These are phyloP conservation scores for Smutsia gigantea DNA, from an alignment of 2,797 vertebrate species.

Conservation along the genomic window DNA sequence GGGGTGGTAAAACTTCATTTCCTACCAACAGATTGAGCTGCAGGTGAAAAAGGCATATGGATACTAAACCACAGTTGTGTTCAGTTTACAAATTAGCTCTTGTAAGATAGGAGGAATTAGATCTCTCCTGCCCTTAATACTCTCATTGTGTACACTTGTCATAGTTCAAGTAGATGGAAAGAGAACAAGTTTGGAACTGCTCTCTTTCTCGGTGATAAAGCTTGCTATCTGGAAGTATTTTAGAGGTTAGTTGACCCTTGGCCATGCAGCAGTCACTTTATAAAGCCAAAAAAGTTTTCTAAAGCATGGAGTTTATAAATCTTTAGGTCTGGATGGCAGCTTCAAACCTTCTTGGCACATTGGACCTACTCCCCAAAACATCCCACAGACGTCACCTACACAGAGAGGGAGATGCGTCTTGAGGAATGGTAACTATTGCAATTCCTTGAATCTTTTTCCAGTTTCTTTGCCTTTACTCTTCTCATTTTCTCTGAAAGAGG, in stretches of 20 bases:
- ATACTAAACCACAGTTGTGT: not conserved
- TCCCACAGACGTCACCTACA: not conserved
- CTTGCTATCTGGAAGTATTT: not conserved
- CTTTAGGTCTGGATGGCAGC: not conserved
- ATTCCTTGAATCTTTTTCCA: not conserved
- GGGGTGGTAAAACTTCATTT: slow-evolving; percentile 1
- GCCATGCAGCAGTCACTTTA: not conserved
- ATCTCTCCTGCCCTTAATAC: not conserved
- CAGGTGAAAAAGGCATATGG: not conserved
- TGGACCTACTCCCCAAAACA: not conserved
- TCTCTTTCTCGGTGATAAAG: not conserved
- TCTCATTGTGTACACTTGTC: not conserved
- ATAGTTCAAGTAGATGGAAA: not conserved
- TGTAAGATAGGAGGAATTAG: not conserved
- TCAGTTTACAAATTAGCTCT: not conserved
- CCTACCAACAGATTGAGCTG: not conserved
- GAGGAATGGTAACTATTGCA: not conserved
- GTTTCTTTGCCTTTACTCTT: not conserved
- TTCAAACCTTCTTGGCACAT: not conserved
- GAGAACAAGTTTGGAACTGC: not conserved
- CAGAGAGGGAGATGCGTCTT: not conserved
- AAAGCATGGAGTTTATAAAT: not conserved
- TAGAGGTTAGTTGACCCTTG: not conserved
- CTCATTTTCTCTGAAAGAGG: not conserved
- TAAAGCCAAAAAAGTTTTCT: not conserved